Evolutionary conservation across 2,113 vertebrate genomes (phyloP), one percentile per base, ranked within the genome.

Genomic region (Nipponia nippon): DNA sequence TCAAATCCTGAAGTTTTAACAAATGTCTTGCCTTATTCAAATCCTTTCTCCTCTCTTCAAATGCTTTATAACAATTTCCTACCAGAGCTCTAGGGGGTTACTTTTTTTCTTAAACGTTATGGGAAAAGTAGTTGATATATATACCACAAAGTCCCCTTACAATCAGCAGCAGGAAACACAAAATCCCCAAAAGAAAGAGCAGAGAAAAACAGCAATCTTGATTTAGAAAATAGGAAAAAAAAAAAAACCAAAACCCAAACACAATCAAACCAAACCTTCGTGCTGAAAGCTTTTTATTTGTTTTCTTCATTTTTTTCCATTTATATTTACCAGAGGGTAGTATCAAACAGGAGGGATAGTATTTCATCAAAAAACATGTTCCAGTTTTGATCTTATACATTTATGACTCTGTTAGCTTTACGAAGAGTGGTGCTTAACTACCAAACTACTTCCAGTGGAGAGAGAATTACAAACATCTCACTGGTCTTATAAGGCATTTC

Each of bases 1-100:
- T 87, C 72, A 93, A 88, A 81, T 62, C 49, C 36, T 82, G 58
- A 83, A 90, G 47, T 79, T 94, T 95, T 75, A 93, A 96, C 73
- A 40, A 17, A 44, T 13, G 11, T 29, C 72, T 95, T 44, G 21
- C 17, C 23, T 82, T 95, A 84, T 66, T 79, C 80, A 92, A 94
- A 95, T 55, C 4, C 6, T 91, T 95, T 94, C 78, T 89, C n/a
- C 9, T 89, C 56, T 85, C 76, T 94, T 93, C 83, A 87, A 91
- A 89, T 94, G n/a, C 26, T 86, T 82, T 66, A 73, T 53, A 88
- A 73, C 65, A 50, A 91, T 87, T 80, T 91, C 53, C 23, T 66
- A 10, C 13, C 7, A 25, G 42, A 75, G 21, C 62, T 65, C 52
- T 49, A 56, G 72, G 93, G 44, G 3, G 13, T 16, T 92, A 17